These are phyloP conservation scores for Chrysoperla carnea DNA, from an alignment of 1,140 invertebrate species.

Conservation along the genomic window DNA sequence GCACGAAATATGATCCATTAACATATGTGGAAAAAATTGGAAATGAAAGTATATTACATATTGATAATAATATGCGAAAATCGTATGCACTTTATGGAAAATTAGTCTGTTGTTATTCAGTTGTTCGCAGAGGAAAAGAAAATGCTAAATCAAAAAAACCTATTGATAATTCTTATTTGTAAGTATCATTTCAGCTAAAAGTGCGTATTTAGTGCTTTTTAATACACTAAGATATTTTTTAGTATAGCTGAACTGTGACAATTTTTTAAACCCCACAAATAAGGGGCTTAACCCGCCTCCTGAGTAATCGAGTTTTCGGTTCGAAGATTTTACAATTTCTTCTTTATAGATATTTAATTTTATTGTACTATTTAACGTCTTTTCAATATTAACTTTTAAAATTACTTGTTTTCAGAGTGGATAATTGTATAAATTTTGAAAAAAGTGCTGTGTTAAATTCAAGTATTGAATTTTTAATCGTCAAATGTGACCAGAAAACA, in stretches of 20 bases:
- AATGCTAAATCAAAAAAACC: background rate
- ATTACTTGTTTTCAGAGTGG: conserved; percentile 18
- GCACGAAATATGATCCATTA: conserved; percentile 6
- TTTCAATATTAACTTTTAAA: background rate
- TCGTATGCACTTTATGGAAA: conserved; percentile 8
- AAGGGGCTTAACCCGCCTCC: too few relatives aligned
- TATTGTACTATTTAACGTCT: background rate
- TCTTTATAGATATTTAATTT: too few relatives aligned
- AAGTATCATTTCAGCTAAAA: too few relatives aligned
- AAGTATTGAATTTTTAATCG: conserved; percentile 22
- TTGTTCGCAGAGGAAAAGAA: conserved; percentile 8
- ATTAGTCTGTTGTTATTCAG: conserved; percentile 12
- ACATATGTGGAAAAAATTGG: conserved; percentile 12
- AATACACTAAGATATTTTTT: too few relatives aligned
- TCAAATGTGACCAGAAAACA: conserved; percentile 20
- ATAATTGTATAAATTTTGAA: conserved; percentile 23
- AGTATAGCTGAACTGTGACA: too few relatives aligned
- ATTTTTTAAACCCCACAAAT: too few relatives aligned
- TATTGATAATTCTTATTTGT: conserved; percentile 7
- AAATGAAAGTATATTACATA: conserved; percentile 8
- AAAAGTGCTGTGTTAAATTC: conserved; percentile 18
- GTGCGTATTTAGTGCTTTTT: too few relatives aligned
- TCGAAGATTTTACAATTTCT: too few relatives aligned
- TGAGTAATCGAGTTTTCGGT: too few relatives aligned
- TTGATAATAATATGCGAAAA: conserved; percentile 9